Percentiles rank a stretch among this genome's conserved stretches.
Conservation (phyloP, 1,140 invertebrate genomes). For the Tetranychus cinnabarinus region DNA sequence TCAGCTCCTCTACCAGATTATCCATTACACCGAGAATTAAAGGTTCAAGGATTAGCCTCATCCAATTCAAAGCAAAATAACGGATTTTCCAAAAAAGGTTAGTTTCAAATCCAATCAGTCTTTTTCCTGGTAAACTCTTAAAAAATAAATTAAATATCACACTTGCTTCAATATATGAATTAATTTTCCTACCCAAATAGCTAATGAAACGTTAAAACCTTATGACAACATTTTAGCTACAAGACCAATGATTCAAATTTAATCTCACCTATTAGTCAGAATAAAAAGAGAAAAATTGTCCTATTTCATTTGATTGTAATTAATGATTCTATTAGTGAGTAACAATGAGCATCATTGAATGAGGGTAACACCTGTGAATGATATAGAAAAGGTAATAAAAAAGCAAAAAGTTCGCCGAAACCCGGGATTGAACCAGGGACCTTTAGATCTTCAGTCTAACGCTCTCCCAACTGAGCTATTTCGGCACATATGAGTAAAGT, state of each 20-base stretch:
- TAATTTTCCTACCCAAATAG: background rate
- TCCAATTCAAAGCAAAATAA: background rate
- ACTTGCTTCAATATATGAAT: no score
- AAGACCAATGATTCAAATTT: background rate
- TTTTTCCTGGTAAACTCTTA: background rate
- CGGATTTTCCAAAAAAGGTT: background rate
- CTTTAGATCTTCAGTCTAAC: slow-evolving; percentile 9
- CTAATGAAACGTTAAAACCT: background rate
- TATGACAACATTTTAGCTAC: background rate
- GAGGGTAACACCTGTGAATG: no score
- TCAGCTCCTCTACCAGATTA: slow-evolving; percentile 15
- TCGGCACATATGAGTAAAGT: background rate
- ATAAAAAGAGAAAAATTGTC: no score
- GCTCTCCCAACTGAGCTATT: slow-evolving; percentile 7
- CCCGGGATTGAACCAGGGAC: slow-evolving; percentile 7
- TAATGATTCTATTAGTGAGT: no score
- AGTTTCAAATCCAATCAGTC: background rate
- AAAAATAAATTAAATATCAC: background rate
- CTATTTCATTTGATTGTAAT: no score
- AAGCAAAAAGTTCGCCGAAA: background rate
- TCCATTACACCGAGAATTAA: slow-evolving; percentile 18
- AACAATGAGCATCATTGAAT: no score
- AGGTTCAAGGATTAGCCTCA: slow-evolving; percentile 14
- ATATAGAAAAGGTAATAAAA: background rate
- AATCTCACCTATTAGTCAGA: no score